Conservation (phyloP, 2,797 vertebrate species). For the Rhinichthys osculus region DNA sequence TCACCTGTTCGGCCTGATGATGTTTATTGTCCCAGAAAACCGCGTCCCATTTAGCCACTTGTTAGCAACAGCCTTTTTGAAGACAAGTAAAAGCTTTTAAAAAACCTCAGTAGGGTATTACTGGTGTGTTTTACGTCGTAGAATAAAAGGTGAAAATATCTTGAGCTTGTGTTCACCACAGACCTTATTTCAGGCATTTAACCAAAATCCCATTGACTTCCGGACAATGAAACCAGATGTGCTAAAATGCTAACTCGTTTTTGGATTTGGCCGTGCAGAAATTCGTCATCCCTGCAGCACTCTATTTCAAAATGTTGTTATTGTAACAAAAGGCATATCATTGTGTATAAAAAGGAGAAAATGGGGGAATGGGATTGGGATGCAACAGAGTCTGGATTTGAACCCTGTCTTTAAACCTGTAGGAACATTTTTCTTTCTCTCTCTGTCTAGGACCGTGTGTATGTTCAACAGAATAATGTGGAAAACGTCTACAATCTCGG, state of each 20-base stretch:
- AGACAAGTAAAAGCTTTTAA: background rate
- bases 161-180: background rate
- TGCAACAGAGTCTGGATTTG: conserved; percentile 28
- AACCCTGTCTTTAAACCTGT: conserved; percentile 32
- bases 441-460: conserved; percentile 89
- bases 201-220: background rate
- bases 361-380: background rate
- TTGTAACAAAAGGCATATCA: background rate
- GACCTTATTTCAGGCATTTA: background rate
- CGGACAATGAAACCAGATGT: background rate
- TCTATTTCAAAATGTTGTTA: background rate
- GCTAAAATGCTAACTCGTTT: background rate
- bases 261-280: background rate
- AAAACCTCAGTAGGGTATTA: background rate
- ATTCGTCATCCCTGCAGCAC: background rate
- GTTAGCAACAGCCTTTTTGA: background rate
- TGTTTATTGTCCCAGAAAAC: background rate
- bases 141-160: background rate
- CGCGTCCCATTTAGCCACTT: background rate
- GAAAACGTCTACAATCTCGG: conserved; percentile 98
- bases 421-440: background rate
- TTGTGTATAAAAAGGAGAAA: background rate
- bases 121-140: background rate
- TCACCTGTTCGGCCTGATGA: background rate
- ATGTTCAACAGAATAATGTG: conserved; percentile 97